Conservation (phyloP, 2,888 invertebrate species). For the Hemicrepidius hirtus region DNA sequence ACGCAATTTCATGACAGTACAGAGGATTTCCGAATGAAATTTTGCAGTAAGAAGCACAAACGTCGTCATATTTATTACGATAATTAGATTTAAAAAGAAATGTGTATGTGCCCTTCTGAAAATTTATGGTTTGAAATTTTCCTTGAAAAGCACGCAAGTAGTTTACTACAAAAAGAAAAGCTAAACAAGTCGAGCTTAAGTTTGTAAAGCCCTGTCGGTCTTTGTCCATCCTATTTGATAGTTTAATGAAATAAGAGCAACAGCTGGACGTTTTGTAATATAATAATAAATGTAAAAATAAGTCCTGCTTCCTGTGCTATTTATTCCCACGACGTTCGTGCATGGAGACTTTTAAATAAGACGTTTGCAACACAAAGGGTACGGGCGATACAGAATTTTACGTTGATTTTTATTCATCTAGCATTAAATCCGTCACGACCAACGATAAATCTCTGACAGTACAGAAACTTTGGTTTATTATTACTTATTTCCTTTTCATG, state of each 20-base stretch:
- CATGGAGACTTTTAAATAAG: conserved; percentile 45
- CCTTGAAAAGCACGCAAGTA: not conserved
- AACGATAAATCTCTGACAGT: conserved; percentile 47
- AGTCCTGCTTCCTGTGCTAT: conserved; percentile 43
- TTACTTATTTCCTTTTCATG: conserved; percentile 38
- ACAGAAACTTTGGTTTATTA: conserved; percentile 42
- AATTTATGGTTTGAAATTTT: not conserved
- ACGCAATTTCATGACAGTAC: conserved; percentile 29
- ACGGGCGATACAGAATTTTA: conserved; percentile 50
- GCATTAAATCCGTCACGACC: conserved; percentile 50
- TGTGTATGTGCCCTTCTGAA: not conserved
- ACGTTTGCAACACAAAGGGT: conserved; percentile 47
- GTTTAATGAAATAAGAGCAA: conserved; percentile 14
- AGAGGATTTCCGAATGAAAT: conserved; percentile 16
- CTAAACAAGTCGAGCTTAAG: not conserved
- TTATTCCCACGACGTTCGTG: conserved; percentile 52
- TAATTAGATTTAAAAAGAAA: not conserved
- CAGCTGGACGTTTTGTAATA: conserved; percentile 37
- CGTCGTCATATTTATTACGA: conserved; percentile 18
- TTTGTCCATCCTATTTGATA: not conserved
- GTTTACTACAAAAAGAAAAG: not conserved
- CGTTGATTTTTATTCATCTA: conserved; percentile 47
- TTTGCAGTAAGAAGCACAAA: conserved; percentile 3
- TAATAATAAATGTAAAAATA: conserved; percentile 42
- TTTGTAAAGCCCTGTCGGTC: not conserved